These are phyloP conservation scores for Protomyctophum bolini DNA, from an alignment of 2,113 vertebrate genomes.

Conservation along the genomic window DNA sequence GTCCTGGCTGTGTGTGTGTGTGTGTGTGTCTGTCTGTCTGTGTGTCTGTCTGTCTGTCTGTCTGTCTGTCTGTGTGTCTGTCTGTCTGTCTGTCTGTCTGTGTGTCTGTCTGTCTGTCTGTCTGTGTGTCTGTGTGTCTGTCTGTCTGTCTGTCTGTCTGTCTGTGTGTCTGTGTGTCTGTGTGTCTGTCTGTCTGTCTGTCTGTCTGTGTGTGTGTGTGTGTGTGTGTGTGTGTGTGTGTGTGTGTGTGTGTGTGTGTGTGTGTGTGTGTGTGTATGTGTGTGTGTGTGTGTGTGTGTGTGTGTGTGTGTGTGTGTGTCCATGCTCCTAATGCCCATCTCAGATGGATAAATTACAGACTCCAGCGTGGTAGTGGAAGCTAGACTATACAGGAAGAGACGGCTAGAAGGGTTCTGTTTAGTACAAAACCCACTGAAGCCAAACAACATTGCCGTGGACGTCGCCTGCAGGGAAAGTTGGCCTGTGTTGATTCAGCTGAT, in stretches of 20 bases:
- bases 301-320: neutral
- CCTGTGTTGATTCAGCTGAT: no score
- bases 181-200: neutral
- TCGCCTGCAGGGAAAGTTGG: no score
- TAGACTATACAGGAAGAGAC: no score
- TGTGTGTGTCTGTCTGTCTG: conserved; percentile 9
- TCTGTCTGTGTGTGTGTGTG: neutral
- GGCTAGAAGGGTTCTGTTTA: no score
- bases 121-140: neutral
- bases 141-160: conserved; percentile 4
- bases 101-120: neutral
- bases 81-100: neutral
- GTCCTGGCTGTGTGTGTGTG: conserved; percentile 31
- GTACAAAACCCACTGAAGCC: no score
- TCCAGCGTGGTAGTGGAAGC: no score
- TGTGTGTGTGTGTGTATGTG: conserved; percentile 2
- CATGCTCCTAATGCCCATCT: no score
- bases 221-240: neutral
- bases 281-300: neutral
- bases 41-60: neutral
- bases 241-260: conserved; percentile 8
- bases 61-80: conserved; percentile 3
- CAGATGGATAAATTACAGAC: no score
- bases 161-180: neutral
- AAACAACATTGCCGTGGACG: no score